Percentiles rank a stretch among this genome's conserved stretches.
phyloP scores from a whole-genome alignment of 2,888 invertebrate species.

The Cephus rjabovi region DNA sequence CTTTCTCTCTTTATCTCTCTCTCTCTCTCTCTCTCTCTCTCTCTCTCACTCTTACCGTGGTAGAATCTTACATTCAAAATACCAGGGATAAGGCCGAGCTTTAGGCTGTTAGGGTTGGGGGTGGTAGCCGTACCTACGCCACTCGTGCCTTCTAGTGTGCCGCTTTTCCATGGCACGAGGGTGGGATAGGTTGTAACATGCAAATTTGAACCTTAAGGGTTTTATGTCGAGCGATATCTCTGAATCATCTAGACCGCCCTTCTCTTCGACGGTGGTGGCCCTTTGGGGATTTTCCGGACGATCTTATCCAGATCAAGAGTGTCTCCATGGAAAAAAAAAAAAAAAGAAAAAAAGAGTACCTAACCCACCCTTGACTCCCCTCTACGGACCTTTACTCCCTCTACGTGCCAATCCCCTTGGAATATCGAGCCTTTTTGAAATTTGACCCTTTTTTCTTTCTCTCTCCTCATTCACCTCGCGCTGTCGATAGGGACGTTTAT shows the following conservation, averaged over 20 bases:
- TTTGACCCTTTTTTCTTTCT: slow-evolving; percentile 20
- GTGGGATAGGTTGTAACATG: slow-evolving; percentile 60
- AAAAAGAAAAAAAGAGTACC: slow-evolving; percentile 18
- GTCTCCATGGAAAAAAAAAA: slow-evolving; percentile 31
- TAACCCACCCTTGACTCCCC: neutral
- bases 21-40: neutral
- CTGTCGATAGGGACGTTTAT: neutral
- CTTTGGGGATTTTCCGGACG: slow-evolving; percentile 45
- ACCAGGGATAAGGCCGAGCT: slow-evolving; percentile 53
- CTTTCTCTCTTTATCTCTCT: too few relatives aligned
- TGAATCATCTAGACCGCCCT: slow-evolving; percentile 58
- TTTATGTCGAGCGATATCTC: slow-evolving; percentile 65
- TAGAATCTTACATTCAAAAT: slow-evolving; percentile 61
- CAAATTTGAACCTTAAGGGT: slow-evolving; percentile 66
- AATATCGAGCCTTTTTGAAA: slow-evolving; percentile 4
- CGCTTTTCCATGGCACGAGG: slow-evolving; percentile 1
- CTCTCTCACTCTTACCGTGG: slow-evolving; percentile 13
- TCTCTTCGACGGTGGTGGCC: slow-evolving; percentile 38
- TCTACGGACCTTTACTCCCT: too few relatives aligned
- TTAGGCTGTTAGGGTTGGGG: slow-evolving; percentile 27
- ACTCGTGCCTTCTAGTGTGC: neutral
- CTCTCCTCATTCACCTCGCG: neutral
- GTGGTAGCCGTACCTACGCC: slow-evolving; percentile 15
- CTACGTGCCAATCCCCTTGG: neutral
- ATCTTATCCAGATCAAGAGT: slow-evolving; percentile 60